Evolutionary conservation across 2,888 invertebrate genomes (phyloP).

Genomic region (Brachyptera putata): DNA sequence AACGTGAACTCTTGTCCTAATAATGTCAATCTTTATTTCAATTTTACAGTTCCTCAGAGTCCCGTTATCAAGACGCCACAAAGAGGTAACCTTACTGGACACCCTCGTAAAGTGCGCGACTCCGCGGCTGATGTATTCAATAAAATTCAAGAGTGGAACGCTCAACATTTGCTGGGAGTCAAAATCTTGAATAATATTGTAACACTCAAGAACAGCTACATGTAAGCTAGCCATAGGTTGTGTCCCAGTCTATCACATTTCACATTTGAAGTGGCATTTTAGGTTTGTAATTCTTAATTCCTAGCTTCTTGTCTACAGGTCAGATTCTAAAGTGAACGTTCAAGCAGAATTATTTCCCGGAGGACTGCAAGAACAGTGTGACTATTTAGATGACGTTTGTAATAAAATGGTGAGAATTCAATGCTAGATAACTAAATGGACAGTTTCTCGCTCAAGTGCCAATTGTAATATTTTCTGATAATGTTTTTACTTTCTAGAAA

Average conservation of each 20-base stretch:
- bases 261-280: too few species aligned
- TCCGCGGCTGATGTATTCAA: conserved; percentile 52
- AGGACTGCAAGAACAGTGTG: conserved; percentile 39
- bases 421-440: too few species aligned
- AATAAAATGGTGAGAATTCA: conserved; percentile 37
- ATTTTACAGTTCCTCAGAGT: conserved; percentile 44
- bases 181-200: conserved; percentile 28
- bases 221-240: too few species aligned
- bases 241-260: too few species aligned
- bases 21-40: conserved; percentile 12
- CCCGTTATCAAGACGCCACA: conserved; percentile 41
- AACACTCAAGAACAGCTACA: conserved; percentile 16
- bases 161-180: conserved; percentile 46
- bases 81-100: conserved; percentile 53
- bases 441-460: background rate
- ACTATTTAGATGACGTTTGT: conserved; percentile 39
- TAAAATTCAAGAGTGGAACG: conserved; percentile 52
- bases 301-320: background rate
- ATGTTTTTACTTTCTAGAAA: conserved; percentile 32
- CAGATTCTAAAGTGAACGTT: background rate
- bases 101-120: conserved; percentile 52
- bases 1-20: background rate
- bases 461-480: background rate
- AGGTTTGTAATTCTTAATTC: background rate
- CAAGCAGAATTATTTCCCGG: conserved; percentile 37